These are phyloP conservation scores for Sus cebifrons DNA, from an alignment of 2,797 vertebrate genomes.

Conservation along the genomic window DNA sequence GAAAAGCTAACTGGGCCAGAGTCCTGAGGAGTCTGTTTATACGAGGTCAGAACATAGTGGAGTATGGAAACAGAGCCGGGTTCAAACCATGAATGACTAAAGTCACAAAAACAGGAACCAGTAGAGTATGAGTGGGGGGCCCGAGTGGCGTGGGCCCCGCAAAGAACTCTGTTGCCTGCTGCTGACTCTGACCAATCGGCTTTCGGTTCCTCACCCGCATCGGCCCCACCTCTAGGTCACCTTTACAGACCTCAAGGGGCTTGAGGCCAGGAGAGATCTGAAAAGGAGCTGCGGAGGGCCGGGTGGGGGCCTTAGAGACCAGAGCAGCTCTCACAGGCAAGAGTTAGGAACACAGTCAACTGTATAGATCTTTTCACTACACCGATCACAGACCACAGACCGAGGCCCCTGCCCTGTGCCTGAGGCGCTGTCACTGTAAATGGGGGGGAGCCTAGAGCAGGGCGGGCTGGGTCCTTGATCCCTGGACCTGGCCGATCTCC, in stretches of 20 bases:
- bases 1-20: neutral
- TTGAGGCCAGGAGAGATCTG: neutral
- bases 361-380: neutral
- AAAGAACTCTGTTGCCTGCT: neutral
- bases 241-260: neutral
- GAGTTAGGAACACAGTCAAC: neutral
- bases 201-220: neutral
- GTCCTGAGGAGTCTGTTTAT: neutral
- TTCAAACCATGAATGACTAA: neutral
- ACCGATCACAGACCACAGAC: neutral
- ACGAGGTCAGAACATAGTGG: neutral
- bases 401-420: neutral
- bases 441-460: neutral
- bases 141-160: neutral
- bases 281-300: neutral
- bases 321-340: neutral
- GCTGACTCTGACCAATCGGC: neutral
- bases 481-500: neutral
- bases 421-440: neutral
- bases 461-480: neutral
- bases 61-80: constrained; percentile 25
- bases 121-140: neutral
- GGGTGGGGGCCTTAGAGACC: neutral
- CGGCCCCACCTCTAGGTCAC: neutral
- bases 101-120: constrained; percentile 3